Conservation (phyloP, 2,797 vertebrate species). For the Graptemys geographica region DNA sequence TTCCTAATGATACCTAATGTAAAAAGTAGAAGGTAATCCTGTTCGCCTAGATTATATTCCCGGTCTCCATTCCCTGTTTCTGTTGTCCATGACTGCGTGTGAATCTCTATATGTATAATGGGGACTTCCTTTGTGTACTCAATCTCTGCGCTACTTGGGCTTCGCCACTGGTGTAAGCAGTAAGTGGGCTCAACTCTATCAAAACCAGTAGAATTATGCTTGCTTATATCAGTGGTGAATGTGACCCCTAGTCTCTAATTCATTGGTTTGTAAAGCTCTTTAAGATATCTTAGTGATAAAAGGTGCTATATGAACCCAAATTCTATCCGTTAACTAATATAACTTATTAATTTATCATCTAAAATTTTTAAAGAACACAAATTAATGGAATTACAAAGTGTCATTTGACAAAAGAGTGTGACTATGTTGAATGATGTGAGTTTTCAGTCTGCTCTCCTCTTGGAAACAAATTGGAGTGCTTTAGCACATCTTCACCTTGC, state of each 20-base stretch:
- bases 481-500: slow-evolving; percentile 52
- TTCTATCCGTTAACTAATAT: neutral
- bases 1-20: neutral
- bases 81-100: neutral
- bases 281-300: slow-evolving; percentile 33
- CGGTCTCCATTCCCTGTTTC: neutral
- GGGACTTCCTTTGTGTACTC: neutral
- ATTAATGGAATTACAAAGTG: slow-evolving; percentile 54
- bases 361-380: slow-evolving; percentile 51
- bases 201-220: neutral
- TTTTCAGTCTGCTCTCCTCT: slow-evolving; percentile 54
- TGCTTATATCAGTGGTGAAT: slow-evolving; percentile 28
- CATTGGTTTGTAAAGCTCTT: neutral
- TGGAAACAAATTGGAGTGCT: slow-evolving; percentile 66
- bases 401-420: slow-evolving; percentile 68
- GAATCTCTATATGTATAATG: neutral
- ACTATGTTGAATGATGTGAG: slow-evolving; percentile 42
- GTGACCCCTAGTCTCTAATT: slow-evolving; percentile 11
- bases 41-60: neutral
- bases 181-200: neutral
- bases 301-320: neutral
- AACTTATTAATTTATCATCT: slow-evolving; percentile 58
- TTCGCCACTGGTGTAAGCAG: neutral
- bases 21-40: neutral
- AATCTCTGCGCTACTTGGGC: neutral